Base-by-base conservation (phyloP, 2,888 invertebrate species). In the Petrophora chlorosata region DNA sequence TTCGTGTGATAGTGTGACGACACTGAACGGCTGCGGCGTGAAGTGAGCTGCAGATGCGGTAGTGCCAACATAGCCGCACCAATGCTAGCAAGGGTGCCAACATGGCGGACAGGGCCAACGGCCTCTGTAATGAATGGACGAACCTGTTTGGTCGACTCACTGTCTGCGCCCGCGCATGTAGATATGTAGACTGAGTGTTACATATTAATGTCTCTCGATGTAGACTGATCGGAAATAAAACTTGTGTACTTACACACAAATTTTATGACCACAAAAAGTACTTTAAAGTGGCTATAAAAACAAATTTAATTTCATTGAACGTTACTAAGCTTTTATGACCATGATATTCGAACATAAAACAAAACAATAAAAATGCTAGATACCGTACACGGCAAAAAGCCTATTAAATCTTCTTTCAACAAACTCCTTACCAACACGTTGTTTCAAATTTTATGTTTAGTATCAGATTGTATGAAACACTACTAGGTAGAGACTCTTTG, bases 121-220 rank as follows among this genome's bases (percentile, higher is more conserved):
- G 79, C 77, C 77, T 76, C 66, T 70, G 61, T 72, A 76, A 76
- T 82, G 77, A 83, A 85, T 85, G 82, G 66, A 70, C 68, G 73
- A 81, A 83, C 80, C 70, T 72, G 78, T 76, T 76, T 73, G 59
- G 67, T 63, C 68, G 53, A 56, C 54, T 53, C 43, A 39, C 38
- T 47, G 49, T 51, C 54, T 65, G 51, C 62, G 52, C 61, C 61
- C 39, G 65, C 65, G 64, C 67, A 58, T 50, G 57, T 56, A 35
- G 32, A 34, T 48, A n/a, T n/a, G n/a, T n/a, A n/a, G n/a, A n/a
- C n/a, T n/a, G n/a, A n/a, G n/a, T n/a, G n/a, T n/a, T n/a, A n/a
- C n/a, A n/a, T n/a, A n/a, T n/a, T n/a, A n/a, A n/a, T n/a, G n/a
- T n/a, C n/a, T n/a, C n/a, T n/a, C n/a, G n/a, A 58, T 50, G 57